These are phyloP conservation scores for Trichosurus vulpecula DNA, from an alignment of 2,797 vertebrate genomes.

Conservation along the genomic window DNA sequence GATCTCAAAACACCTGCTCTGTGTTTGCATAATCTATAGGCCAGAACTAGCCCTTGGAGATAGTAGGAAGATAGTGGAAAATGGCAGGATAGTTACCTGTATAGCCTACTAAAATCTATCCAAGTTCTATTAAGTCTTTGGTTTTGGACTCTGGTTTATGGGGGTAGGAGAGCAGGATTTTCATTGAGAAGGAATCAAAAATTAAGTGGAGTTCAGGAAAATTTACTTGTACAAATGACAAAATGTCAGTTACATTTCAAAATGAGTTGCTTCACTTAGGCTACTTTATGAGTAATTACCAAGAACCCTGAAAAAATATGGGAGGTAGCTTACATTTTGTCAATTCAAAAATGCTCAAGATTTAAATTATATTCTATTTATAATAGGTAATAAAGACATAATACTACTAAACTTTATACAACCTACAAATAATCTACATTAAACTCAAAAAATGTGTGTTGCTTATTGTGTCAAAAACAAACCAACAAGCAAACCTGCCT, in stretches of 20 bases:
- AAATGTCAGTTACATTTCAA: conserved; percentile 34
- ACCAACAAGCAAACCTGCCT: too few relatives aligned
- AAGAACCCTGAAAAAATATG: background rate
- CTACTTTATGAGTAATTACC: conserved; percentile 2
- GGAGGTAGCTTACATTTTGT: background rate
- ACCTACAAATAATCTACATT: too few relatives aligned
- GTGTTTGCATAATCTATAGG: too few relatives aligned
- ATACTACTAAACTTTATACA: too few relatives aligned
- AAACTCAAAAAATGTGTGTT: too few relatives aligned
- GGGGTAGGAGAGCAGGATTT: conserved; percentile 35
- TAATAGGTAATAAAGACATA: too few relatives aligned
- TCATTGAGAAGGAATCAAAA: conserved; percentile 28
- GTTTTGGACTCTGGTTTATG: background rate
- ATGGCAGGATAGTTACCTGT: background rate
- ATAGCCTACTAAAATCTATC: background rate
- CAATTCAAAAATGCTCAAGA: too few relatives aligned
- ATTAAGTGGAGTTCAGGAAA: conserved; percentile 44
- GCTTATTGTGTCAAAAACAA: too few relatives aligned
- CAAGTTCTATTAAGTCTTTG: conserved; percentile 31
- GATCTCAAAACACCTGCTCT: too few relatives aligned
- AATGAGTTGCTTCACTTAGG: background rate
- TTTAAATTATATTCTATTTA: too few relatives aligned
- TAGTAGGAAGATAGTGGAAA: background rate
- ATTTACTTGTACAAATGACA: background rate
- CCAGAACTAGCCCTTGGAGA: background rate